Conservation (phyloP, 1,140 invertebrate species). For the Ceratoteleas bidentatus region DNA sequence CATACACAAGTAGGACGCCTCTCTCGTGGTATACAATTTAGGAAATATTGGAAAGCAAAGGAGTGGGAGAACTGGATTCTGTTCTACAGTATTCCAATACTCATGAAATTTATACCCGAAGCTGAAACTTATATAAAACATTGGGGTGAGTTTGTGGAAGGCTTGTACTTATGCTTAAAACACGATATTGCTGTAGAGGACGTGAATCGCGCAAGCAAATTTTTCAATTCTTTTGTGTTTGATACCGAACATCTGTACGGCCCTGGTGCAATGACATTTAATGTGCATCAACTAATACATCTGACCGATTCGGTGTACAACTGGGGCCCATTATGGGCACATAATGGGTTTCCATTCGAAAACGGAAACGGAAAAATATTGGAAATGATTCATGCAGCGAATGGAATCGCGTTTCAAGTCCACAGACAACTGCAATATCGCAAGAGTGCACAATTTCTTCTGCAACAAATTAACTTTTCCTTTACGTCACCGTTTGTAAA, state of each 20-base stretch:
- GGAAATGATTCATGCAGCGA: too few species aligned
- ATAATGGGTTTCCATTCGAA: not conserved
- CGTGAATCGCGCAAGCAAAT: not conserved
- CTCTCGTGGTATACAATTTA: not conserved
- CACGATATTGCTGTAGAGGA: not conserved
- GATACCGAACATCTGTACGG: not conserved
- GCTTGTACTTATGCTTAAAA: not conserved
- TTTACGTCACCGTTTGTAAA: too few species aligned
- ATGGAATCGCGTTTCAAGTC: too few species aligned
- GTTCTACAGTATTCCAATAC: not conserved
- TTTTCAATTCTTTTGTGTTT: not conserved
- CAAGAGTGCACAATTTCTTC: too few species aligned
- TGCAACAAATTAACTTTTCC: too few species aligned
- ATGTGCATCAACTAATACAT: not conserved
- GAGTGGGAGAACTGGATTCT: slow-evolving; percentile 1
- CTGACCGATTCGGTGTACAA: not conserved
- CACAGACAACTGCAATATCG: too few species aligned
- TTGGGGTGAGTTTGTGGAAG: not conserved
- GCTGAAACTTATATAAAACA: not conserved
- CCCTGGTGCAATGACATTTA: not conserved
- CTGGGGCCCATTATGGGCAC: not conserved
- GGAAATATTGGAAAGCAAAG: not conserved
- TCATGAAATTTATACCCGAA: not conserved
- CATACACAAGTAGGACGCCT: not conserved
- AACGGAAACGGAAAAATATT: not conserved